phyloP scores from a whole-genome alignment of 2,113 vertebrate genomes.

The Scalopus aquaticus region DNA sequence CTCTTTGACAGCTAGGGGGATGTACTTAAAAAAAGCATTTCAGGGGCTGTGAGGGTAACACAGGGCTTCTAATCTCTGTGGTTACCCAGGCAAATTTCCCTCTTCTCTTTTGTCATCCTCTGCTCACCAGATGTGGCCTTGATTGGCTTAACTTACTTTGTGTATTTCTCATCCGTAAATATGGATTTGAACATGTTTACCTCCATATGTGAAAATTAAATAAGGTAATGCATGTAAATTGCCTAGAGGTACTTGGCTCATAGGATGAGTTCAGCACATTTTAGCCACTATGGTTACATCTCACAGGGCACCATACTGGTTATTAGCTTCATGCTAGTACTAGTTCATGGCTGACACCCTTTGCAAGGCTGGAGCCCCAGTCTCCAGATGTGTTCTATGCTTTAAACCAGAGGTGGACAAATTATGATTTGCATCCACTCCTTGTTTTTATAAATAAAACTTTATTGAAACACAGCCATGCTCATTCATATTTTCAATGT shows the following conservation, averaged over 20 bases:
- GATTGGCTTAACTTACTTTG: background rate
- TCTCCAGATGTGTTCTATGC: background rate
- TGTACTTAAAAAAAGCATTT: background rate
- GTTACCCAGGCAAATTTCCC: background rate
- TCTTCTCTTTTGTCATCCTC: background rate
- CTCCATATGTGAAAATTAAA: background rate
- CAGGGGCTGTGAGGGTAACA: background rate
- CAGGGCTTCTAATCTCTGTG: background rate
- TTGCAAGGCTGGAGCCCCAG: too few relatives aligned
- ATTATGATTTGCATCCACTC: background rate
- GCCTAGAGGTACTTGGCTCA: background rate
- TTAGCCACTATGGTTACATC: background rate
- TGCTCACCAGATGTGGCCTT: background rate
- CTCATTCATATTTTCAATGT: background rate
- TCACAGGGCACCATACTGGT: background rate
- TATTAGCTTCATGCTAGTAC: background rate
- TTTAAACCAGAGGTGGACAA: background rate
- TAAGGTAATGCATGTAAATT: background rate
- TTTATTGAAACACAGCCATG: background rate
- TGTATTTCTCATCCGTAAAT: background rate
- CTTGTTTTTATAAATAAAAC: background rate
- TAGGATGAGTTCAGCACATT: background rate
- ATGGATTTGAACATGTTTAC: background rate
- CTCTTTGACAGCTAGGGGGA: background rate
- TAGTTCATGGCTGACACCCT: background rate